Percentiles rank a stretch among this genome's conserved stretches.
phyloP scores from a whole-genome alignment of 2,113 vertebrate species.

The Saimiri boliviensis region DNA sequence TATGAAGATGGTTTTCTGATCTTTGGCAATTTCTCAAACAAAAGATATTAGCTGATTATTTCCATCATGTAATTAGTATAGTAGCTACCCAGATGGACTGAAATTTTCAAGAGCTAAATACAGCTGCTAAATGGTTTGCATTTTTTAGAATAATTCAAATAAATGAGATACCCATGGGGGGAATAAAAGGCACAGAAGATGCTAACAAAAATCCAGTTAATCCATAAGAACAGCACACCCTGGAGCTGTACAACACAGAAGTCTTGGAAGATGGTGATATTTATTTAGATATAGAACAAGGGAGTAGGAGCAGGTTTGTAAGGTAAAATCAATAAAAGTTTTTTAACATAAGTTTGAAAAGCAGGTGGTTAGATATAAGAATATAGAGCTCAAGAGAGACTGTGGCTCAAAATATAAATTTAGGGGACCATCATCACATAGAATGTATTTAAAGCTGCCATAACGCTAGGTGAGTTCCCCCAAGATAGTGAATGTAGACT shows the following conservation, averaged over 20 bases:
- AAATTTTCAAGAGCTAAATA: neutral
- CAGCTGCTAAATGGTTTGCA: neutral
- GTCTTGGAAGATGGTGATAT: neutral
- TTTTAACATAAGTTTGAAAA: neutral
- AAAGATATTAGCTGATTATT: neutral
- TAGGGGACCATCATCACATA: neutral
- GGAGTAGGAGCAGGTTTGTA: neutral
- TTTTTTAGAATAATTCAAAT: neutral
- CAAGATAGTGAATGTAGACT: neutral
- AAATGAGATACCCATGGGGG: neutral
- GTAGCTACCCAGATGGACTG: neutral
- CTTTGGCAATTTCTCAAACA: neutral
- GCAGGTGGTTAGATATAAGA: neutral
- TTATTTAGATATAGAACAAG: neutral
- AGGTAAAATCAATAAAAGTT: neutral
- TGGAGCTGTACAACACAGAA: neutral
- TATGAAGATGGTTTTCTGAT: neutral
- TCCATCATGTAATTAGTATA: neutral
- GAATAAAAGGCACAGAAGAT: neutral
- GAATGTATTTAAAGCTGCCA: neutral
- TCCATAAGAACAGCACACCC: neutral
- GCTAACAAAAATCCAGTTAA: slow-evolving; percentile 4
- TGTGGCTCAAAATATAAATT: neutral
- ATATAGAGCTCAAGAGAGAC: neutral
- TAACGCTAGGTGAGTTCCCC: neutral